Evolutionary conservation across 2,113 vertebrate species (phyloP).

Genomic region (Panurus biarmicus): DNA sequence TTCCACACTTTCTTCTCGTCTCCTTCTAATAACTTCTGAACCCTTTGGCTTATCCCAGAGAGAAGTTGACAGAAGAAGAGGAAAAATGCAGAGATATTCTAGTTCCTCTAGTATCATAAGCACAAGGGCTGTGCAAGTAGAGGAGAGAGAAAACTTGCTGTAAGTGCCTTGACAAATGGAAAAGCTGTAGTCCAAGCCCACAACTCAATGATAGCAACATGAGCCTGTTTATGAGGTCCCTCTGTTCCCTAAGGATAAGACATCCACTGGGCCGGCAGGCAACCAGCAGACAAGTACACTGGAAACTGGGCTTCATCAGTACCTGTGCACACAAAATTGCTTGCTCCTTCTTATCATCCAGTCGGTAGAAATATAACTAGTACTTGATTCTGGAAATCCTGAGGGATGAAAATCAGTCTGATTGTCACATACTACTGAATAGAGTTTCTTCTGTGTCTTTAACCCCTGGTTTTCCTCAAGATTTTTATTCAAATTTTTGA

Average conservation of each 20-base stretch:
- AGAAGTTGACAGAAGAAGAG: background rate
- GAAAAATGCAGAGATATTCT: background rate
- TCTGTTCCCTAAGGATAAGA: background rate
- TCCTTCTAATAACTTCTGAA: background rate
- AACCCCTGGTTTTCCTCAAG: background rate
- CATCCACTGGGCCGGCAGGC: background rate
- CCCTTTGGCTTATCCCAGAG: background rate
- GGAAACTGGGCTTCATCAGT: background rate
- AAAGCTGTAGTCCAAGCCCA: background rate
- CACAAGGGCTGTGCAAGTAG: background rate
- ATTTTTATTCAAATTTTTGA: background rate
- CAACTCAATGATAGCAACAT: fast-evolving
- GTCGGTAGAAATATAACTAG: background rate
- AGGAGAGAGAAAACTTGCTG: background rate
- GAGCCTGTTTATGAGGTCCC: background rate
- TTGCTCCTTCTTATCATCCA: background rate
- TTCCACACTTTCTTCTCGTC: background rate
- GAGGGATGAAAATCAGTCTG: background rate
- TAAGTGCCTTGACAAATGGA: background rate
- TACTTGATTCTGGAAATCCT: background rate
- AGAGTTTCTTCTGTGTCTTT: background rate
- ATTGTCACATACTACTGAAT: background rate
- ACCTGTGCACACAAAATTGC: background rate
- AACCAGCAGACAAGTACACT: background rate
- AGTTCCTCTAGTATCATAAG: background rate